Evolutionary conservation across 2,797 vertebrate genomes (phyloP).

Genomic region (Phoebastria nigripes): DNA sequence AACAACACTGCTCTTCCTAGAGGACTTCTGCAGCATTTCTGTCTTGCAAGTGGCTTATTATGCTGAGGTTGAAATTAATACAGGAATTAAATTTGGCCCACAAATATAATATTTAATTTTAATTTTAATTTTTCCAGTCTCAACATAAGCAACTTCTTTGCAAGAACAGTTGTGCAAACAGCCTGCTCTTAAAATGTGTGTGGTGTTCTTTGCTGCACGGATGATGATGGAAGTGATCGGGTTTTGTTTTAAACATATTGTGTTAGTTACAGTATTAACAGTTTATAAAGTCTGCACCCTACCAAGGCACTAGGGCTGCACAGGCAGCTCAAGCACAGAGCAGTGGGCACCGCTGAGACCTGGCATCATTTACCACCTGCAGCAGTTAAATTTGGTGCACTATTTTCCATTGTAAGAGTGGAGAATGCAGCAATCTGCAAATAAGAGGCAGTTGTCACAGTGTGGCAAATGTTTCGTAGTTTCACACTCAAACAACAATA

Average conservation of each 20-base stretch:
- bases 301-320: background rate
- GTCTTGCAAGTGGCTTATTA: background rate
- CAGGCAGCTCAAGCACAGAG: background rate
- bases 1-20: background rate
- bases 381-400: background rate
- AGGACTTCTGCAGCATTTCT: background rate
- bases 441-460: background rate
- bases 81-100: background rate
- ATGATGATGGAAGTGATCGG: background rate
- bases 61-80: background rate
- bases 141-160: background rate
- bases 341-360: background rate
- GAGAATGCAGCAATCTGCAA: background rate
- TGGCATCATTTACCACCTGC: background rate
- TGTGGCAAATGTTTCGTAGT: background rate
- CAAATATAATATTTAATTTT: background rate
- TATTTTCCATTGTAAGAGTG: background rate
- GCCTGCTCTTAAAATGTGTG: rapidly evolving
- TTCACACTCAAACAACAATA: background rate
- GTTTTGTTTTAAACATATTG: background rate
- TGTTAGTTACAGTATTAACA: too few species aligned
- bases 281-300: background rate
- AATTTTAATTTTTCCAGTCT: background rate
- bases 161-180: background rate
- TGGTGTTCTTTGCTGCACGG: background rate